phyloP scores from a whole-genome alignment of 2,113 vertebrate genomes.

The Heterochromis multidens region DNA sequence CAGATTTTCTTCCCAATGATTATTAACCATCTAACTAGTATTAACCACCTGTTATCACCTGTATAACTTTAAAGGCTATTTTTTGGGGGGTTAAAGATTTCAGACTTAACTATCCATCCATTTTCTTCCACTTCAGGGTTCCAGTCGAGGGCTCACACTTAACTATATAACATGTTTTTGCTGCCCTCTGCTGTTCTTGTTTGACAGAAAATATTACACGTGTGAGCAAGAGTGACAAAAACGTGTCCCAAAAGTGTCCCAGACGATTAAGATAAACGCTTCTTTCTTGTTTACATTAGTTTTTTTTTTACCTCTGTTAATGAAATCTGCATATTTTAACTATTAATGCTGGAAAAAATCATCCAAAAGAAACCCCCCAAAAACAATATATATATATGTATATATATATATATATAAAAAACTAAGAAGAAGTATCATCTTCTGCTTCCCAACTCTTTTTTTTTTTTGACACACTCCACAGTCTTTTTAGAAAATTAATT shows the following conservation, averaged over 20 bases:
- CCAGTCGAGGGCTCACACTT: background rate
- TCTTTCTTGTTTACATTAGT: background rate
- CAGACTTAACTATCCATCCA: background rate
- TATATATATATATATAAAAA: too few relatives aligned
- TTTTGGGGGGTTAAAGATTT: background rate
- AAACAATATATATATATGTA: too few relatives aligned
- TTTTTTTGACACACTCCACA: too few relatives aligned
- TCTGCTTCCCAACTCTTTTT: too few relatives aligned
- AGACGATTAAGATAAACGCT: background rate
- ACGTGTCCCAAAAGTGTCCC: background rate
- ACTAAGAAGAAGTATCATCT: too few relatives aligned
- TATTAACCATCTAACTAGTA: fast-evolving
- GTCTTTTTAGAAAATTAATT: background rate
- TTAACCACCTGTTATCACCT: background rate
- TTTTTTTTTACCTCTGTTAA: too few relatives aligned
- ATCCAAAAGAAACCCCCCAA: too few relatives aligned
- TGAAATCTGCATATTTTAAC: background rate
- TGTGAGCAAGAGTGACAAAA: background rate
- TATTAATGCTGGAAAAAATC: too few relatives aligned
- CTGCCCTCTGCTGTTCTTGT: conserved; percentile 34
- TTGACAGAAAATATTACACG: background rate
- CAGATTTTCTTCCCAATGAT: background rate
- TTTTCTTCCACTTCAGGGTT: background rate
- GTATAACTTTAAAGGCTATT: fast-evolving
- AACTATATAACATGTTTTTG: background rate